Percentiles rank a stretch among this genome's conserved stretches.
phyloP scores from a whole-genome alignment of 2,888 invertebrate species.

The Amblyteles armatorius region DNA sequence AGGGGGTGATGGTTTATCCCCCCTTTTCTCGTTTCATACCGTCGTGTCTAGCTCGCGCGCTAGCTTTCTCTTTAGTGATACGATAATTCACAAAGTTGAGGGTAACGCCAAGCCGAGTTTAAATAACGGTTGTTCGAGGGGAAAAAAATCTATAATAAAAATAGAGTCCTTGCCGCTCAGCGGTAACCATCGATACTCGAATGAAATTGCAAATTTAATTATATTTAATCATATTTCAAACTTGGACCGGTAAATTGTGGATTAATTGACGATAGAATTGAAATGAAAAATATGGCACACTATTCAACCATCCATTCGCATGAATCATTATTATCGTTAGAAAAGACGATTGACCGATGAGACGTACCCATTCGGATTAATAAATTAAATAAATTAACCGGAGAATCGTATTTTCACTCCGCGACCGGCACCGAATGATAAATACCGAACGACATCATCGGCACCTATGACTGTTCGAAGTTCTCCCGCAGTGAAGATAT shows the following conservation, averaged over 20 bases:
- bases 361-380: background rate
- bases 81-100: constrained; percentile 64
- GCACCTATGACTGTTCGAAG: background rate
- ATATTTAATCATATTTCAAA: constrained; percentile 74
- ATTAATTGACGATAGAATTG: constrained; percentile 75
- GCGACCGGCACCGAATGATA: background rate
- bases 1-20: constrained; percentile 34
- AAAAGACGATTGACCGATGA: constrained; percentile 9
- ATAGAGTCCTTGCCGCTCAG: background rate
- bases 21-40: constrained; percentile 21
- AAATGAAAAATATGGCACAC: constrained; percentile 61
- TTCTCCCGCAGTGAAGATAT: background rate
- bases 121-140: too few relatives aligned
- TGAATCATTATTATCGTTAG: background rate
- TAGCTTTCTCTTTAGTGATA: constrained; percentile 59
- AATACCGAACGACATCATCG: background rate
- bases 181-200: constrained; percentile 63
- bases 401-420: background rate
- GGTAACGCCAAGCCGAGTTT: constrained; percentile 20
- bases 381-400: constrained; percentile 1
- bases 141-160: constrained; percentile 14
- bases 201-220: constrained; percentile 79
- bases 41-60: background rate
- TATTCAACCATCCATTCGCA: background rate
- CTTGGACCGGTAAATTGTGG: constrained; percentile 73